Base-by-base conservation (phyloP, 2,888 invertebrate genomes). In the Drosophila cognata region DNA sequence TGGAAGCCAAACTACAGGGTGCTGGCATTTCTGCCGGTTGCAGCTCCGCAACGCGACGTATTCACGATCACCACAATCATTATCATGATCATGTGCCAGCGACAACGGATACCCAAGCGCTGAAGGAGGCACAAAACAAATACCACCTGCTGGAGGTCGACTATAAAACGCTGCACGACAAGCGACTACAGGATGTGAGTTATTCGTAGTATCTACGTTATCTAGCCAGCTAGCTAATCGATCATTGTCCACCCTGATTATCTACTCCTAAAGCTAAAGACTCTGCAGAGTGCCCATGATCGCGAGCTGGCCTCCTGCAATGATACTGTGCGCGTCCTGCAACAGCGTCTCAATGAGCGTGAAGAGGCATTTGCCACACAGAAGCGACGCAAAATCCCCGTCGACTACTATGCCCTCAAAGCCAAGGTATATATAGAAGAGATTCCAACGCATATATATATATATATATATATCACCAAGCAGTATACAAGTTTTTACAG, bases 181-280 rank as follows among this genome's bases (percentile, higher is more conserved):
- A 97, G 91, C 94, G 97, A 62, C 94, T 97, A 84, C 96, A 96
- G 92, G 97, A 97, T 93, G 96, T 97, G 92, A 96, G 96, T 85
- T 36, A 10, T 4, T 3, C 11, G 2, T 46, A 2, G 35, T 4
- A 46, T 16, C 16, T 25, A 16, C 28, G 8, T 25, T 8, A 46
- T 8, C 8, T 8, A 4, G 25, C 16, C 16, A 25, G 25, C 46
- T 16, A 16, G 46, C 46, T 46, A 28, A 46, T 25, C 25, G 25
- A 16, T 6, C 46, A 46, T 13, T 46, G 13, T 46, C 25, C 51
- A 66, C 71, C 71, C 55, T 48, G 0, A 18, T 35, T 36, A 33
- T 52, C 31, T 52, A 11, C 21, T 2, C 21, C 1, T 2, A n/a
- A 31, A 97, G 95, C 93, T 97, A 46, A 97, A 96, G 92, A 96